Percentiles rank a stretch among this genome's conserved stretches.
Conservation (phyloP, 2,113 vertebrate species). For the Octodon degus region DNA sequence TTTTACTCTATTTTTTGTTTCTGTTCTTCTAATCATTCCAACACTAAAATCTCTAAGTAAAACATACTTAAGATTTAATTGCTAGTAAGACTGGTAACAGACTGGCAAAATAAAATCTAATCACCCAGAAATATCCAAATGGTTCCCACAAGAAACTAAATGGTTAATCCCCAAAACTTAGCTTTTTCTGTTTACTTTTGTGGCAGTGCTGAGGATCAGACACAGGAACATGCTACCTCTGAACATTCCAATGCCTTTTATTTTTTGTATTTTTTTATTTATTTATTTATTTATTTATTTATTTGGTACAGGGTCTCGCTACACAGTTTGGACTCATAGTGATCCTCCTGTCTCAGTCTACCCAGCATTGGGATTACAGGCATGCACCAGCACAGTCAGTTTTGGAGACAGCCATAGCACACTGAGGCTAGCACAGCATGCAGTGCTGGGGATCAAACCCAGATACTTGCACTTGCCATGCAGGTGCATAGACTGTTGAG, state of each 20-base stretch:
- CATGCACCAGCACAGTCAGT: no score
- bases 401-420: no score
- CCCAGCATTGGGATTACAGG: no score
- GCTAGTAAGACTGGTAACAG: constrained; percentile 45
- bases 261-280: background rate
- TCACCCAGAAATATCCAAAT: constrained; percentile 30
- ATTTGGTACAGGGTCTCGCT: no score
- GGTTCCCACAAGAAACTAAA: constrained; percentile 29
- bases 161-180: background rate
- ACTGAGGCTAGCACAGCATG: no score
- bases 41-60: constrained; percentile 49
- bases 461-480: no score
- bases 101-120: constrained; percentile 46
- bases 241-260: background rate
- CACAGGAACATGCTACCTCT: background rate
- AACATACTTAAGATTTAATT: constrained; percentile 13
- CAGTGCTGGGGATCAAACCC: no score
- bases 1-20: constrained; percentile 33
- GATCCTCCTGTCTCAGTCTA: no score
- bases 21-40: constrained; percentile 66
- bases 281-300: no score
- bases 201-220: background rate
- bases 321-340: no score
- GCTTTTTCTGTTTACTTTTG: background rate
- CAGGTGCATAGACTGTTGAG: no score